Conservation (phyloP, 2,888 invertebrate species). For the Geophilus truncorum region DNA sequence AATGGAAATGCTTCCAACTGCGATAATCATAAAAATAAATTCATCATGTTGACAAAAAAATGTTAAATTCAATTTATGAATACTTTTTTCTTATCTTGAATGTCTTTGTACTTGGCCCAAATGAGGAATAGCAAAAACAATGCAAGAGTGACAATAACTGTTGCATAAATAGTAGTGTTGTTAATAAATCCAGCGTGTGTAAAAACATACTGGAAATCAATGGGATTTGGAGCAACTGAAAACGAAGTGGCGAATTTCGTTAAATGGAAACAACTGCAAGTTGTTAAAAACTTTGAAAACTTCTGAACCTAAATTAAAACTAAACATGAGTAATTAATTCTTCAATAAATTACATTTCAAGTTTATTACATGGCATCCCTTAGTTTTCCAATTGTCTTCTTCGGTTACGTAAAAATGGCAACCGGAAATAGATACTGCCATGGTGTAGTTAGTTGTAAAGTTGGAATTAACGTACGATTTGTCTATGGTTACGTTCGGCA, state of each 20-base stretch:
- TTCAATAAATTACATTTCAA: background rate
- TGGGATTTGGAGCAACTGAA: conserved; percentile 51
- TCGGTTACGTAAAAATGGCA: conserved; percentile 47
- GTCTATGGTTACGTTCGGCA: background rate
- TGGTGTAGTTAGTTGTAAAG: conserved; percentile 25
- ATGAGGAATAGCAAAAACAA: conserved; percentile 48
- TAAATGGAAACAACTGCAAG: conserved; percentile 44
- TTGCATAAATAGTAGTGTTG: conserved; percentile 52
- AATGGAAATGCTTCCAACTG: conserved; percentile 25
- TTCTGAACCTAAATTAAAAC: background rate
- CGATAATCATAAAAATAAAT: background rate
- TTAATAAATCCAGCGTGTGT: conserved; percentile 49
- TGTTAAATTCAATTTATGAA: background rate
- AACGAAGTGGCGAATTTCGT: conserved; percentile 52
- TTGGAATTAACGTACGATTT: background rate
- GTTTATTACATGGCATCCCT: conserved; percentile 44
- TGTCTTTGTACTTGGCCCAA: conserved; percentile 51
- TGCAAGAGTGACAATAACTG: conserved; percentile 47
- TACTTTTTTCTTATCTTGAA: conserved; percentile 42
- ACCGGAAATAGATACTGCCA: conserved; percentile 46
- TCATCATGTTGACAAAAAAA: too few species aligned
- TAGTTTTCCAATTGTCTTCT: conserved; percentile 42
- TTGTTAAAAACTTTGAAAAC: background rate
- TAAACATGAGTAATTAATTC: background rate
- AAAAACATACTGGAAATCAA: conserved; percentile 53